Conservation (phyloP, 1,140 invertebrate genomes). For the Apis cerana region DNA sequence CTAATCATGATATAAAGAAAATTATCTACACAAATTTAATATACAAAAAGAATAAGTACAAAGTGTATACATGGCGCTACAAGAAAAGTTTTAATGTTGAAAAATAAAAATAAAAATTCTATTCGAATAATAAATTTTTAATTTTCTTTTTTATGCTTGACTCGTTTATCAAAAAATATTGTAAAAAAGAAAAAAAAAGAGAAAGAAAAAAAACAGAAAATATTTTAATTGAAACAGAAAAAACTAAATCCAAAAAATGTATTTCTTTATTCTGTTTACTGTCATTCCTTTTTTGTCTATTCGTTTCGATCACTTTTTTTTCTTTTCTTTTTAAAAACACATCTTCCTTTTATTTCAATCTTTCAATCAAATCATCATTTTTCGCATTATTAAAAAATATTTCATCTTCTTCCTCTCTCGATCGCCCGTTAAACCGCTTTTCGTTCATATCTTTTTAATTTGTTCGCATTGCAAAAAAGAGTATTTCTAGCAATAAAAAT, state of each 20-base stretch:
- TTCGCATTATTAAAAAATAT: slow-evolving; percentile 65
- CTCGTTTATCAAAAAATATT: too few species aligned
- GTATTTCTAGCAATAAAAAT: slow-evolving; percentile 9
- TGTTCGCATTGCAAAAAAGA: slow-evolving; percentile 22
- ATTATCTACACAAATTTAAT: neutral
- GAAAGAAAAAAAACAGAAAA: neutral
- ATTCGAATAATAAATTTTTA: neutral
- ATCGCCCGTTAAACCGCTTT: slow-evolving; percentile 11
- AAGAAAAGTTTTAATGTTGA: neutral
- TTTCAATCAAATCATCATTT: slow-evolving; percentile 33
- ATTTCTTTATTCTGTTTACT: neutral
- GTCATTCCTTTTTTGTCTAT: neutral
- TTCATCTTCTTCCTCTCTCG: slow-evolving; percentile 52
- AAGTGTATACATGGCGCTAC: neutral
- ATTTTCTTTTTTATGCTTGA: neutral
- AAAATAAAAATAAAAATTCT: neutral
- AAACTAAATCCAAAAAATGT: neutral
- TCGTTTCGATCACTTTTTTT: neutral
- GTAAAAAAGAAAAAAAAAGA: too few species aligned
- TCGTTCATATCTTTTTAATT: slow-evolving; percentile 17
- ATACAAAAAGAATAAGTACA: neutral
- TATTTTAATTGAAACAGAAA: neutral
- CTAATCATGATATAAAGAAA: neutral
- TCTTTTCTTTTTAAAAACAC: neutral
- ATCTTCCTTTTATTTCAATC: neutral